Evolutionary conservation across 1,140 invertebrate species (phyloP).

Genomic region (Drosophila bocqueti): DNA sequence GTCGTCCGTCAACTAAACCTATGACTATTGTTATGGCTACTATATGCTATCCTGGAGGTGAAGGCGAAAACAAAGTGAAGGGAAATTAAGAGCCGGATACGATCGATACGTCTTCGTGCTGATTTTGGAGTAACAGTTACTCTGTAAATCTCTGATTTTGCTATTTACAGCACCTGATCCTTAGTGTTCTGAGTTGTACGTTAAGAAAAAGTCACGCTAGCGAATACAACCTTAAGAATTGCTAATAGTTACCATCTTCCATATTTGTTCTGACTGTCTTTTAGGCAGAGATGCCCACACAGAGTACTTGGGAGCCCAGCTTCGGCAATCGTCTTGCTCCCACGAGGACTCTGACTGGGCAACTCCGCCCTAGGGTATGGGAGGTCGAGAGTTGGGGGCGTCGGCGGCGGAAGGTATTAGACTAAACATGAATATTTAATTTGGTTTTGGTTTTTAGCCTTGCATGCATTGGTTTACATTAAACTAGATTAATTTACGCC

Average conservation of each 20-base stretch:
- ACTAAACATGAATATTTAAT: slow-evolving; percentile 46
- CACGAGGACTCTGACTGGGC: neutral
- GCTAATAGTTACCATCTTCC: slow-evolving; percentile 71
- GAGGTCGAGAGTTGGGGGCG: slow-evolving; percentile 8
- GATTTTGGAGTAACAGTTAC: neutral
- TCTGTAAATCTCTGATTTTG: slow-evolving; percentile 22
- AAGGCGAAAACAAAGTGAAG: slow-evolving; percentile 19
- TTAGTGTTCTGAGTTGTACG: slow-evolving; percentile 24
- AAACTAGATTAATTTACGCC: slow-evolving; percentile 61
- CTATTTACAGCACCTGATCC: slow-evolving; percentile 45
- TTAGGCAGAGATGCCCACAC: neutral
- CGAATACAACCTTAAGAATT: slow-evolving; percentile 83
- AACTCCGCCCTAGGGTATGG: neutral
- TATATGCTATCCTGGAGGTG: slow-evolving; percentile 21
- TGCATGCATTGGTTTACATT: slow-evolving; percentile 56
- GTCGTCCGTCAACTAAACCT: slow-evolving; percentile 50
- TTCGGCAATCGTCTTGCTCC: no score
- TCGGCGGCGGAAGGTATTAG: slow-evolving; percentile 26
- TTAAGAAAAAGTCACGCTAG: slow-evolving; percentile 40
- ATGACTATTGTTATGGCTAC: slow-evolving; percentile 49
- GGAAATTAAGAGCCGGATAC: slow-evolving; percentile 4
- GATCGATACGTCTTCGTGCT: slow-evolving; percentile 1
- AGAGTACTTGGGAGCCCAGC: neutral
- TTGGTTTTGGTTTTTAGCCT: slow-evolving; percentile 43
- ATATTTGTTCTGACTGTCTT: slow-evolving; percentile 2